These are phyloP conservation scores for Tyrophagus putrescentiae DNA, from an alignment of 1,140 invertebrate genomes.

Conservation along the genomic window DNA sequence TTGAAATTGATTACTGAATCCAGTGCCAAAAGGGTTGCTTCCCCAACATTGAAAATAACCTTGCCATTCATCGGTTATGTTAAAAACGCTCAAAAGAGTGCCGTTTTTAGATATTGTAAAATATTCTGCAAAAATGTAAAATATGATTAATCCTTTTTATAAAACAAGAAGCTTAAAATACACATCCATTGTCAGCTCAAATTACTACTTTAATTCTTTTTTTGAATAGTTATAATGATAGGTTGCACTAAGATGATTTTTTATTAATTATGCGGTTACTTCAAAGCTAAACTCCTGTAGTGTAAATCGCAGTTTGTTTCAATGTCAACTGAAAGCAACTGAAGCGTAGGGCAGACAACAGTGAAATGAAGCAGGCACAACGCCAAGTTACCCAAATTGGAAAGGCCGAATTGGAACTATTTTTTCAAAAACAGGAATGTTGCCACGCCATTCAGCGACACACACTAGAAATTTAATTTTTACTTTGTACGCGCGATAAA, in stretches of 20 bases:
- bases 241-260: constrained; percentile 11
- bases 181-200: not conserved
- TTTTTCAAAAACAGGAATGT: no score
- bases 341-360: no score
- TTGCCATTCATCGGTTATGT: constrained; percentile 14
- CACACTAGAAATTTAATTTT: not conserved
- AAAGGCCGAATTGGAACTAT: no score
- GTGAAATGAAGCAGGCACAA: no score
- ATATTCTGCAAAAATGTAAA: not conserved
- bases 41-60: constrained; percentile 17
- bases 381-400: no score
- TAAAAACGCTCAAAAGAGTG: not conserved
- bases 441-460: no score
- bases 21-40: not conserved
- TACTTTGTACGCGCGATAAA: constrained; percentile 1
- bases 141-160: not conserved
- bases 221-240: not conserved
- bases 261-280: no score
- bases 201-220: constrained; percentile 5
- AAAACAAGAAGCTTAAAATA: not conserved
- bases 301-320: no score
- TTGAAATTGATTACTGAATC: constrained; percentile 15
- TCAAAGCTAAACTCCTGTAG: no score
- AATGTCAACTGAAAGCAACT: no score
- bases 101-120: not conserved